These are phyloP conservation scores for Pipistrellus kuhlii DNA, from an alignment of 2,797 vertebrate species.

Conservation along the genomic window DNA sequence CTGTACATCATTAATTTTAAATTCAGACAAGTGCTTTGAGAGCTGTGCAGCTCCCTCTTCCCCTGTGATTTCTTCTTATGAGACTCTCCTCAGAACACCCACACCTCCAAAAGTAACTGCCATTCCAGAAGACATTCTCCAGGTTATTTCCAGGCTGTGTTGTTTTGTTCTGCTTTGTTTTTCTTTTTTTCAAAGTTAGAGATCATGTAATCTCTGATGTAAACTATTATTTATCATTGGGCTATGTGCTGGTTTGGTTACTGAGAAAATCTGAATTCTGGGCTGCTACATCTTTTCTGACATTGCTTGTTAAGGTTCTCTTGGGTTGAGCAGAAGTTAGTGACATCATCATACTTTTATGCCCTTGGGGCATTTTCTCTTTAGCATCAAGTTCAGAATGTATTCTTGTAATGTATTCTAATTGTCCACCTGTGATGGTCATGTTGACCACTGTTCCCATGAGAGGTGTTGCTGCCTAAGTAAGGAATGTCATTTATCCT, in stretches of 20 bases:
- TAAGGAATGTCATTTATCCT: not conserved
- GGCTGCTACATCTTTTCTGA: not conserved
- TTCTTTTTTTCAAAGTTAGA: slow-evolving; percentile 5
- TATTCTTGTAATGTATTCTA: not conserved
- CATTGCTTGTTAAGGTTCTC: not conserved
- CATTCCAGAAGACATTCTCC: slow-evolving; percentile 87
- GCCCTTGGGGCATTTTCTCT: not conserved
- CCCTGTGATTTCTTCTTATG: slow-evolving; percentile 84
- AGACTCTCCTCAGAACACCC: slow-evolving; percentile 90
- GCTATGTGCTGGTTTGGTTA: not conserved
- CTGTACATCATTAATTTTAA: slow-evolving; percentile 52
- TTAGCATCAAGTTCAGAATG: slow-evolving; percentile 3
- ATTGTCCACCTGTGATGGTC: not conserved
- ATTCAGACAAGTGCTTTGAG: slow-evolving; percentile 80
- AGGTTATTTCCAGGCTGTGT: slow-evolving; percentile 81
- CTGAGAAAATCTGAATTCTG: slow-evolving; percentile 25
- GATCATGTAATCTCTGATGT: not conserved
- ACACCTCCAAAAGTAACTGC: slow-evolving; percentile 92
- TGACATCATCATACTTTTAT: not conserved
- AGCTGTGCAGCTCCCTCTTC: slow-evolving; percentile 80
- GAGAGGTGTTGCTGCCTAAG: not conserved
- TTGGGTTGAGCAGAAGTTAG: not conserved
- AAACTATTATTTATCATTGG: not conserved
- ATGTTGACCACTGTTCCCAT: not conserved
- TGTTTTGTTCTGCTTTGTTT: not conserved